phyloP scores from a whole-genome alignment of 2,113 vertebrate genomes.

The Antennarius striatus region DNA sequence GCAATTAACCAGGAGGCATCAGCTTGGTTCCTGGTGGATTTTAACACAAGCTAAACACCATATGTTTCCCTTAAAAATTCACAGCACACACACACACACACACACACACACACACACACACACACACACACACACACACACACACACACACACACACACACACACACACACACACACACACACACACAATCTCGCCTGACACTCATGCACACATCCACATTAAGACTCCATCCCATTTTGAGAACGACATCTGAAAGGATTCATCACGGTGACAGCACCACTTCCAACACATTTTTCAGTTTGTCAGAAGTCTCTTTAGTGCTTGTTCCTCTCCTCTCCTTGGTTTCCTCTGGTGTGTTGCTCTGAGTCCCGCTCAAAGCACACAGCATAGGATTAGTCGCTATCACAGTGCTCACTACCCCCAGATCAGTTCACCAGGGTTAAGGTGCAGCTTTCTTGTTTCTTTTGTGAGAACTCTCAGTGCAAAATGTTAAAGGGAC shows the following conservation, averaged over 20 bases:
- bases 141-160: constrained; percentile 1
- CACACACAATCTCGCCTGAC: constrained; percentile 21
- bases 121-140: constrained; percentile 18
- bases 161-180: not conserved
- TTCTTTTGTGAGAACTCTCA: constrained; percentile 61
- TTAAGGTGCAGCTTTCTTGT: constrained; percentile 71
- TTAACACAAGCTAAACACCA: constrained; percentile 51
- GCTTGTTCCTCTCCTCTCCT: constrained; percentile 56
- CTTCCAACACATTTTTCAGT: constrained; percentile 62
- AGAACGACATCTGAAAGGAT: constrained; percentile 54
- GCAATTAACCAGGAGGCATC: constrained; percentile 70
- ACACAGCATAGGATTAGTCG: constrained; percentile 67
- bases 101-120: constrained; percentile 13
- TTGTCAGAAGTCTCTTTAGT: constrained; percentile 67
- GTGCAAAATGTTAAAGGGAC: constrained; percentile 54
- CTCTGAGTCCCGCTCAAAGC: constrained; percentile 59
- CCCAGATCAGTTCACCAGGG: constrained; percentile 71
- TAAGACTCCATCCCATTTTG: constrained; percentile 50
- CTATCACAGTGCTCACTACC: constrained; percentile 67
- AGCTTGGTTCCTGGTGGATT: constrained; percentile 59
- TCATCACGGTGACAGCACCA: constrained; percentile 60
- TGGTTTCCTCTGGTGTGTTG: constrained; percentile 56
- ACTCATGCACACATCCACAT: constrained; percentile 25
- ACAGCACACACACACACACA: constrained; percentile 8
- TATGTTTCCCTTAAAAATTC: constrained; percentile 59